Evolutionary conservation across 2,888 invertebrate species (phyloP).

Genomic region (Steinernema carpocapsae): DNA sequence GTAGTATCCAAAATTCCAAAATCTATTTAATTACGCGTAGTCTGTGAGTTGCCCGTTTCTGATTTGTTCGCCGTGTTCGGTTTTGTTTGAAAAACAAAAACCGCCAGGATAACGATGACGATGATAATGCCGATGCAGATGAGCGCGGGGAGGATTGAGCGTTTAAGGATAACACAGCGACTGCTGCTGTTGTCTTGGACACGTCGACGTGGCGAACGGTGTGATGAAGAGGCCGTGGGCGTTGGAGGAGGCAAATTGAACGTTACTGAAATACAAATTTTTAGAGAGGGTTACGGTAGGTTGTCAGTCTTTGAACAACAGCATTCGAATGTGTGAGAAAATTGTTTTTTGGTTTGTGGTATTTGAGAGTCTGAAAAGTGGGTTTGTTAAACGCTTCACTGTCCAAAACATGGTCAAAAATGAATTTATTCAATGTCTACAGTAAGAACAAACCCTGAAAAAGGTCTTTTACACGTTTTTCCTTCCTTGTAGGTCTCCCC

Average conservation of each 20-base stretch:
- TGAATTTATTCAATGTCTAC: too few species aligned
- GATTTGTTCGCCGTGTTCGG: not conserved
- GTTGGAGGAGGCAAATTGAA: conserved; percentile 4
- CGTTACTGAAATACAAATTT: not conserved
- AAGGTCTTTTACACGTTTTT: too few species aligned
- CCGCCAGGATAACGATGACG: conserved; percentile 28
- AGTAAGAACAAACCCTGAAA: too few species aligned
- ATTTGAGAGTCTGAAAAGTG: too few species aligned
- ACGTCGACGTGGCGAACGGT: not conserved
- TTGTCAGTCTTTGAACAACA: not conserved
- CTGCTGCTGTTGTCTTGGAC: not conserved
- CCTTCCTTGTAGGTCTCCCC: too few species aligned
- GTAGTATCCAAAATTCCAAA: too few species aligned
- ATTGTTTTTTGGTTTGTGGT: too few species aligned
- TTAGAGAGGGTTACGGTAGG: not conserved
- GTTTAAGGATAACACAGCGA: not conserved
- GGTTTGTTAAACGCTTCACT: too few species aligned
- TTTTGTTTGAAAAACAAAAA: conserved; percentile 30
- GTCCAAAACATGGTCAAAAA: too few species aligned
- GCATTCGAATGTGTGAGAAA: too few species aligned
- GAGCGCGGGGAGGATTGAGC: conserved; percentile 24
- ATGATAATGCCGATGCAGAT: conserved; percentile 28
- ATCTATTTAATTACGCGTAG: too few species aligned
- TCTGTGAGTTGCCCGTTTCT: not conserved
- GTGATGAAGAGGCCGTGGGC: not conserved